These are phyloP conservation scores for Drosophila burlai DNA, from an alignment of 1,140 invertebrate species.

Conservation along the genomic window DNA sequence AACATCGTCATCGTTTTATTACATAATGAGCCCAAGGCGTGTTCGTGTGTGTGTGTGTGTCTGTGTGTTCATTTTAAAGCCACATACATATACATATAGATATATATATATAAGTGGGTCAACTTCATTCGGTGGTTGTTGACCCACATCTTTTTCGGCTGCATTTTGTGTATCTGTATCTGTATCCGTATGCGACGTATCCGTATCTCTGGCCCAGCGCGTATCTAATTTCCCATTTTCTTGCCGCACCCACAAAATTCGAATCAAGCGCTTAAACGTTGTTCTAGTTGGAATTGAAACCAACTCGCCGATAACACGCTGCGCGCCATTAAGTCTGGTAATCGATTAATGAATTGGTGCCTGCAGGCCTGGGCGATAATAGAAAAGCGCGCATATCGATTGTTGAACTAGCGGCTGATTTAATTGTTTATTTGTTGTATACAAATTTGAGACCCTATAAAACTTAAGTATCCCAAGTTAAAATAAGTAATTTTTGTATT, in stretches of 20 bases:
- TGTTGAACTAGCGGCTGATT: neutral
- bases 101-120: constrained; percentile 57
- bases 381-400: neutral
- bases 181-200: constrained; percentile 22
- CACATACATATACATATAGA: constrained; percentile 8
- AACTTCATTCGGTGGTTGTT: constrained; percentile 81
- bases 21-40: constrained; percentile 59
- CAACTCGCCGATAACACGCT: constrained; percentile 35
- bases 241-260: constrained; percentile 59
- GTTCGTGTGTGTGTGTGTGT: constrained; percentile 3
- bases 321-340: constrained; percentile 19
- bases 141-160: constrained; percentile 77
- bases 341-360: constrained; percentile 26
- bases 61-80: constrained; percentile 70
- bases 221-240: constrained; percentile 33
- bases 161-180: constrained; percentile 37
- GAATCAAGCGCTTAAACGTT: constrained; percentile 29
- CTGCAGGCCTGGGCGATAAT: constrained; percentile 18
- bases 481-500: neutral
- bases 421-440: neutral
- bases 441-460: too few relatives aligned
- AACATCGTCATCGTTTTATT: constrained; percentile 63
- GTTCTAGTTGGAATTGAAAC: constrained; percentile 31
- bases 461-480: neutral
- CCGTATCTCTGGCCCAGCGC: constrained; percentile 21